These are phyloP conservation scores for Poecilus cupreus DNA, from an alignment of 2,888 invertebrate species.

Conservation along the genomic window DNA sequence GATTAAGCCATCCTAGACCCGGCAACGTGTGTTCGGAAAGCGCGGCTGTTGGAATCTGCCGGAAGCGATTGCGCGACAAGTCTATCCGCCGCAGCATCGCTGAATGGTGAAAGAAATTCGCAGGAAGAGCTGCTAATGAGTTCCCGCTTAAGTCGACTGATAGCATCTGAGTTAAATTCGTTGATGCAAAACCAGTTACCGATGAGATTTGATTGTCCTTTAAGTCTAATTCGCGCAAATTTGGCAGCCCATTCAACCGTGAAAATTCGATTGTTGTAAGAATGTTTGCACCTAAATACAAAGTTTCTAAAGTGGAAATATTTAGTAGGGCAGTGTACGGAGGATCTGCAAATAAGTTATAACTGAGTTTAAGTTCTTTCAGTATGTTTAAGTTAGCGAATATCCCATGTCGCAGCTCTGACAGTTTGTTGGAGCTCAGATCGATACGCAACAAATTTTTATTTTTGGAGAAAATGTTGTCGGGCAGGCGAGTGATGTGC, in stretches of 20 bases:
- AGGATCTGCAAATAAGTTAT: slow-evolving; percentile 83
- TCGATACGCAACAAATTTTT: slow-evolving; percentile 85
- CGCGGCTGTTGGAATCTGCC: slow-evolving; percentile 85
- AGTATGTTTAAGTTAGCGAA: slow-evolving; percentile 84
- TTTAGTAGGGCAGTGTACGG: slow-evolving; percentile 88
- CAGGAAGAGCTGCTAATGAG: slow-evolving; percentile 83
- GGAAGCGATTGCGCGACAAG: slow-evolving; percentile 85
- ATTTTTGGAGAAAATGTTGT: slow-evolving; percentile 84
- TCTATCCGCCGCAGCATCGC: slow-evolving; percentile 84
- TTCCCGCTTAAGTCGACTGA: slow-evolving; percentile 87
- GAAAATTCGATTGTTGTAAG: slow-evolving; percentile 84
- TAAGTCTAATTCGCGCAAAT: slow-evolving; percentile 84
- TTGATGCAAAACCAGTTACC: slow-evolving; percentile 84
- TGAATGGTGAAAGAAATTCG: slow-evolving; percentile 87
- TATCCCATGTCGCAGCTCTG: slow-evolving; percentile 81
- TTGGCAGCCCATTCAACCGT: slow-evolving; percentile 83
- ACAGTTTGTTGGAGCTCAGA: slow-evolving; percentile 82
- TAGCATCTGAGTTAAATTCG: slow-evolving; percentile 83
- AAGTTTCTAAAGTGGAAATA: slow-evolving; percentile 82
- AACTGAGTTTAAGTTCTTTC: slow-evolving; percentile 84
- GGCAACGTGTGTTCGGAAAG: slow-evolving; percentile 85
- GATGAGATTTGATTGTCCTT: slow-evolving; percentile 85
- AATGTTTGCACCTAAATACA: slow-evolving; percentile 82
- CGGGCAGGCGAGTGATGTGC: slow-evolving; percentile 81
- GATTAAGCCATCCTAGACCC: slow-evolving; percentile 84